Evolutionary conservation across 2,797 vertebrate genomes (phyloP).

Genomic region (Squalus acanthias): DNA sequence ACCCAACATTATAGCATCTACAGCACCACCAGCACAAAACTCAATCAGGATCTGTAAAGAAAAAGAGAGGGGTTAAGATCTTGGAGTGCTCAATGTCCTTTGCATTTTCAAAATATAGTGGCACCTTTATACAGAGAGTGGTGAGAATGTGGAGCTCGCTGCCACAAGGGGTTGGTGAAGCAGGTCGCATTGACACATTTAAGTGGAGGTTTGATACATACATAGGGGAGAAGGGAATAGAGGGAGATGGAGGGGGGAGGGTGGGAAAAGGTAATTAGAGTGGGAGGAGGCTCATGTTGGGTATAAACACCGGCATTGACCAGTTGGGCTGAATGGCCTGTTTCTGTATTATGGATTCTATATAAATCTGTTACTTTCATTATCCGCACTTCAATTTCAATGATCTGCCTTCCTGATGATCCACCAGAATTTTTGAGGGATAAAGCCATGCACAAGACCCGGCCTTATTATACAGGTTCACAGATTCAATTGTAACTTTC

Average conservation of each 20-base stretch:
- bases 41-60: conserved; percentile 58
- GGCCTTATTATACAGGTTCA: not conserved
- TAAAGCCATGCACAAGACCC: not conserved
- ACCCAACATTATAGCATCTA: conserved; percentile 63
- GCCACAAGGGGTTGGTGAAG: not conserved
- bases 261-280: not conserved
- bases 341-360: not conserved
- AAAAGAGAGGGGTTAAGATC: not conserved
- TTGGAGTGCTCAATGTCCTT: not conserved
- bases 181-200: not conserved
- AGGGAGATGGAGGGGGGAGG: not conserved
- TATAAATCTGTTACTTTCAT: not conserved
- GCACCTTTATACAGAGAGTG: not conserved
- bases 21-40: conserved; percentile 61
- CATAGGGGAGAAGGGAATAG: not conserved
- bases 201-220: not conserved
- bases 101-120: not conserved
- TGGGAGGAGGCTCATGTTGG: not conserved
- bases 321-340: not conserved
- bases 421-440: too few species aligned
- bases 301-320: not conserved
- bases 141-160: not conserved
- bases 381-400: not conserved
- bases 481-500: not conserved
- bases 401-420: not conserved